Base-by-base conservation (phyloP, 2,797 vertebrate species). In the Falco rusticolus region DNA sequence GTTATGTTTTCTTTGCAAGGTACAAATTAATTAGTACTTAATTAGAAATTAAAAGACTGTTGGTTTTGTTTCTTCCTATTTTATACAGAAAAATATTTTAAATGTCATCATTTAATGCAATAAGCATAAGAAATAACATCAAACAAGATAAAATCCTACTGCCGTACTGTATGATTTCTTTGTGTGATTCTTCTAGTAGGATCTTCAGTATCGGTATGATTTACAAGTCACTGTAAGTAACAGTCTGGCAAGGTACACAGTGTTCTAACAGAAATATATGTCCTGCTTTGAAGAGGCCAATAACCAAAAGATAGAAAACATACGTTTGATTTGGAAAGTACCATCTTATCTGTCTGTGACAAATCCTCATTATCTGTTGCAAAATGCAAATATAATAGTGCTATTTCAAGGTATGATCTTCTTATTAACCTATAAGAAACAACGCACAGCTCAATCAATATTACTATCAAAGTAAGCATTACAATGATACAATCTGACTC, bases 401-500 rank as follows among this genome's bases (percentile, higher is more conserved):
- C 98, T 92, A 99, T 97, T 97, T 99, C 98, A 93, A 99, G 95
- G 90, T 99, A 99, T 68, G 98, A 98, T 81, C 94, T 97, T 84
- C 97, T 98, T 87, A 98, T 98, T 89, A 99, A 94, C 92, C 98
- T 99, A 93, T 66, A 92, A 97, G 63, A 91, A 97, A 64, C 77
- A 28, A 68, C 22, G 54, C 33, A 68, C 2, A 54, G 53, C 92
- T 74, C 51, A 85, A 64, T 74, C 56, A 85, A 31, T 20, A 31
- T 78, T 81, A 65, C 57, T 56, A 54, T 57, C 34, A 79, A 70
- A 93, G 59, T 33, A 59, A 86, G 51, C 20, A 20, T 69, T 66
- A 48, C 20, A 33, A 8, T 65, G 43, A 75, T 34, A 83, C 48
- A 74, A 31, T 72, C 51, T 69, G 31, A 82, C 39, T 93, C 50